Percentiles rank a stretch among this genome's conserved stretches.
phyloP scores from a whole-genome alignment of 92 coral and sea anemone species.

The Paramuricea clavata region DNA sequence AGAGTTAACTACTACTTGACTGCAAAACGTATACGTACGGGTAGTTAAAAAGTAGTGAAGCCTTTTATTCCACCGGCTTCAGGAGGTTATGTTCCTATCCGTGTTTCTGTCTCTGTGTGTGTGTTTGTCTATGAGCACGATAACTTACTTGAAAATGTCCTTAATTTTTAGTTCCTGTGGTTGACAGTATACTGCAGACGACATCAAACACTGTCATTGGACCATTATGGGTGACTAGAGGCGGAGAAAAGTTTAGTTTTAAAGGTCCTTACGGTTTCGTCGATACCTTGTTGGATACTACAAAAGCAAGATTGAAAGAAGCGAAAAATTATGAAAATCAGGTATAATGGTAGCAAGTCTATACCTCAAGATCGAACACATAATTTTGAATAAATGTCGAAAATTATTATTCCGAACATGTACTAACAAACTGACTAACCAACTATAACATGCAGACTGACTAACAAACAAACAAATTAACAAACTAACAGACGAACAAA shows the following conservation, averaged over 20 bases:
- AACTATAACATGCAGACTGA: too few species aligned
- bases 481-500: too few species aligned
- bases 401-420: too few species aligned
- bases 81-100: not conserved
- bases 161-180: conserved; percentile 77
- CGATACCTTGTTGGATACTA: conserved; percentile 71
- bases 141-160: not conserved
- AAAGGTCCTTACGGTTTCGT: conserved; percentile 91
- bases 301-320: conserved; percentile 83
- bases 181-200: conserved; percentile 89
- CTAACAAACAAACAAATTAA: too few species aligned
- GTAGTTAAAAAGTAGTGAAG: too few species aligned
- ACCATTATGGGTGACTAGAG: conserved; percentile 92
- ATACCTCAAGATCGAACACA: too few species aligned
- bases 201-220: conserved; percentile 83
- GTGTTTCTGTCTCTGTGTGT: not conserved
- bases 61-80: not conserved
- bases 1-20: too few species aligned
- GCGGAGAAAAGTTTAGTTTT: conserved; percentile 93
- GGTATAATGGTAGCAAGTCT: conserved; percentile 60
- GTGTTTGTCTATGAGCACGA: too few species aligned
- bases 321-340: conserved; percentile 85
- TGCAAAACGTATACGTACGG: too few species aligned
- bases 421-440: too few species aligned
- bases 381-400: too few species aligned